phyloP scores from a whole-genome alignment of 2,113 vertebrate species.

The Calyptomena viridis region DNA sequence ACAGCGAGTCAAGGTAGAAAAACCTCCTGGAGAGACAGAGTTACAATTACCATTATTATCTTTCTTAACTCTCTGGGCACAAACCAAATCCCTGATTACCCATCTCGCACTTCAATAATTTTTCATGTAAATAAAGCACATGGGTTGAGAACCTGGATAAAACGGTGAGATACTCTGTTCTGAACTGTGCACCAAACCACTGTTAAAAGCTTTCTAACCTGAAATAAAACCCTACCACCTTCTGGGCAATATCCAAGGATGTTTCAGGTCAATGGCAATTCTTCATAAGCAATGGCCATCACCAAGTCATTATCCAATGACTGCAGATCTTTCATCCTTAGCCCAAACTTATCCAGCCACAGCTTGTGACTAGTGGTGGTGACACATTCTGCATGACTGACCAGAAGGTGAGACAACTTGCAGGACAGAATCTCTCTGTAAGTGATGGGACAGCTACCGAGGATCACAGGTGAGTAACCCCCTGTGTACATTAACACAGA shows the following conservation, averaged over 20 bases:
- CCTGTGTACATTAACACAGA: conserved; percentile 71
- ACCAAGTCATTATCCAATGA: conserved; percentile 77
- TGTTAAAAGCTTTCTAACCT: background rate
- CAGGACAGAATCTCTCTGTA: conserved; percentile 78
- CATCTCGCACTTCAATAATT: background rate
- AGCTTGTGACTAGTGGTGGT: conserved; percentile 70
- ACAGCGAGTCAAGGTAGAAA: background rate
- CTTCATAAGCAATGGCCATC: conserved; percentile 79
- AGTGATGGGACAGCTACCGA: conserved; percentile 65
- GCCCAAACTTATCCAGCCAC: conserved; percentile 75
- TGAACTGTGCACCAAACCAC: background rate
- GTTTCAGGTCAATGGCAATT: conserved; percentile 78
- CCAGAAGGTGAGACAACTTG: conserved; percentile 78
- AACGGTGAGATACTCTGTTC: background rate
- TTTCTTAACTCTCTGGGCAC: background rate
- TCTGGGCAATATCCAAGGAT: conserved; percentile 58
- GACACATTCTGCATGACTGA: conserved; percentile 63
- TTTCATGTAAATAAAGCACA: background rate
- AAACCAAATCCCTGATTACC: background rate
- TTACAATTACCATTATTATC: background rate
- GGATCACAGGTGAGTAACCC: conserved; percentile 65
- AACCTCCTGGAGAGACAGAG: background rate
- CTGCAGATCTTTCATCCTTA: conserved; percentile 50
- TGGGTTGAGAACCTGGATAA: background rate
- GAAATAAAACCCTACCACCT: conserved; percentile 59